phyloP scores from a whole-genome alignment of 2,797 vertebrate genomes.

The Gambelia wislizenii region DNA sequence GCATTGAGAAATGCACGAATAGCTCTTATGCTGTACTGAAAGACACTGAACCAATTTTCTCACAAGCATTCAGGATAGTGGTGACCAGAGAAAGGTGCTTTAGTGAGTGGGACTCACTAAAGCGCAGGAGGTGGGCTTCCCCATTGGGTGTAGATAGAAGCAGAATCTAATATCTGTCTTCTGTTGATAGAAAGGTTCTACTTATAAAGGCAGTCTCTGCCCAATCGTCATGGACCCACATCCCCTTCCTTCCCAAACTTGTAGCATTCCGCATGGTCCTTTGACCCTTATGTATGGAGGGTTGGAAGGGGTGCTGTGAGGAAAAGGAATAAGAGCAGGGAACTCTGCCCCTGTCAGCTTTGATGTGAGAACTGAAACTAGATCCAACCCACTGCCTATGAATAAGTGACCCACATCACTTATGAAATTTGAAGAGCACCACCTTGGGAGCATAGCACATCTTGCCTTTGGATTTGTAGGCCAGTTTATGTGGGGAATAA shows the following conservation, averaged over 20 bases:
- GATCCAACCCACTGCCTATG: neutral
- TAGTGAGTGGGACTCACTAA: too few species aligned
- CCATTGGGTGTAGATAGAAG: neutral
- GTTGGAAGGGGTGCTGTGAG: too few species aligned
- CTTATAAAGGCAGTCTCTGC: too few species aligned
- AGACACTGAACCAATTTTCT: too few species aligned
- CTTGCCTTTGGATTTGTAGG: neutral
- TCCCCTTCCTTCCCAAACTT: too few species aligned
- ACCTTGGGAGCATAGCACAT: neutral
- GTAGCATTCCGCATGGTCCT: too few species aligned
- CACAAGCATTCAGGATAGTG: neutral
- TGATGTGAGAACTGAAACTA: neutral
- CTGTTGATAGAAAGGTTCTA: too few species aligned
- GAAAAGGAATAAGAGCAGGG: neutral
- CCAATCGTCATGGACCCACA: too few species aligned
- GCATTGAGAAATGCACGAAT: neutral
- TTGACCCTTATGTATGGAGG: too few species aligned
- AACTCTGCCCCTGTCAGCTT: neutral
- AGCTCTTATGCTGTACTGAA: neutral
- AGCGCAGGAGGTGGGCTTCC: neutral
- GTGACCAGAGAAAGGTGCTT: neutral
- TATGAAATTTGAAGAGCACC: neutral
- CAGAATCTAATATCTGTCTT: too few species aligned
- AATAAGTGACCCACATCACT: neutral
- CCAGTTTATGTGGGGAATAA: neutral